These are phyloP conservation scores for Zosterops lateralis DNA, from an alignment of 2,113 vertebrate genomes.

Conservation along the genomic window DNA sequence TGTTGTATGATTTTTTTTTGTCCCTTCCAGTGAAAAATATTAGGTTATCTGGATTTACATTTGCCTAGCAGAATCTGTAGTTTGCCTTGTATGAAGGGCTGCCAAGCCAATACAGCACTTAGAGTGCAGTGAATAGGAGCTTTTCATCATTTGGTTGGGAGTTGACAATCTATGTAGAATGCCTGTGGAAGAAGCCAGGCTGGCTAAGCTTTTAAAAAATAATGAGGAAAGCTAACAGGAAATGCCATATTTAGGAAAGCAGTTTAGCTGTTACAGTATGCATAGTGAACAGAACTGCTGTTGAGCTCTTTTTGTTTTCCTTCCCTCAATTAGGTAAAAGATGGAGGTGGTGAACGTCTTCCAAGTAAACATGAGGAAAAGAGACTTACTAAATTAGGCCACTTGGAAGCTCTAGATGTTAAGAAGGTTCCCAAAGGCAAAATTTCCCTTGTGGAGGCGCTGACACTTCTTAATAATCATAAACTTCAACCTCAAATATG, in stretches of 20 bases:
- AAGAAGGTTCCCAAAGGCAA: conserved; percentile 84
- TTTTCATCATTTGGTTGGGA: neutral
- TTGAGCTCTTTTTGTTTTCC: conserved; percentile 33
- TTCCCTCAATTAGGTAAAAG: conserved; percentile 52
- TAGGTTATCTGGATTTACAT: neutral
- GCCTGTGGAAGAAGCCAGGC: neutral
- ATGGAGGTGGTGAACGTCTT: conserved; percentile 11
- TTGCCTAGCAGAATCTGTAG: neutral
- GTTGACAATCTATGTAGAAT: rapidly evolving
- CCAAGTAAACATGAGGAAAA: conserved; percentile 62
- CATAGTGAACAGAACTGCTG: neutral
- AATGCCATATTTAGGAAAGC: neutral
- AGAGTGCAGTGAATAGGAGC: neutral
- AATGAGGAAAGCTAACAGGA: neutral
- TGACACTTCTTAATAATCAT: conserved; percentile 85
- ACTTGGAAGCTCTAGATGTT: conserved; percentile 60
- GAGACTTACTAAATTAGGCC: conserved; percentile 70
- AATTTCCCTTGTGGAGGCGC: conserved; percentile 82
- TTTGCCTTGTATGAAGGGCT: neutral
- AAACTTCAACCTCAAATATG: conserved; percentile 81
- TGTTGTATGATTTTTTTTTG: neutral
- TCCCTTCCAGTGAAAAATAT: neutral
- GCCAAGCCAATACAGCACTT: neutral
- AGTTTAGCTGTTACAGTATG: neutral
- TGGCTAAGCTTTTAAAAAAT: neutral